Percentiles rank a stretch among this genome's conserved stretches.
Conservation (phyloP, 37 sponge, comb jelly and placozoan genomes). For the Spongia lamella region DNA sequence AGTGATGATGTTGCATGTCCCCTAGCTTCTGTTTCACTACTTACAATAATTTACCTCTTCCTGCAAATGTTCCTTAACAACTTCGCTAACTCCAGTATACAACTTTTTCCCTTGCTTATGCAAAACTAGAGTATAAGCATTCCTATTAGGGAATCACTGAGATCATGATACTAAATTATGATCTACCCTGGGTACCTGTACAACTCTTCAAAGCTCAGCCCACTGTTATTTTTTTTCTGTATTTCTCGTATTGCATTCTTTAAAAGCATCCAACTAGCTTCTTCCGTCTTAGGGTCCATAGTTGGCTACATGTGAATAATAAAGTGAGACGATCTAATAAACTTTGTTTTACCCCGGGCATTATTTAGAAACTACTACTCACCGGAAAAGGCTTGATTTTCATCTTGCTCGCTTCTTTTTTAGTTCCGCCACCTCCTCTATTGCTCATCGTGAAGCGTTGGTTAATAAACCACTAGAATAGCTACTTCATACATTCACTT, state of each 20-base stretch:
- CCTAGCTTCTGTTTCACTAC: no score
- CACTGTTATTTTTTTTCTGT: constrained; percentile 99
- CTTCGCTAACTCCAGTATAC: constrained; percentile 79
- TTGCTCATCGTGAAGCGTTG: constrained; percentile 20
- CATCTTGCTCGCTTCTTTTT: constrained; percentile 89
- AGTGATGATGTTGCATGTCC: no score
- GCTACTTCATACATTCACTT: neutral
- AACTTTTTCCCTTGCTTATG: constrained; percentile 94
- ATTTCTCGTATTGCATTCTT: constrained; percentile 96
- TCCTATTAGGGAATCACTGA: constrained; percentile 42
- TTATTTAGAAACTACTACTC: constrained; percentile 15
- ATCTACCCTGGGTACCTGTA: constrained; percentile 62
- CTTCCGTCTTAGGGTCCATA: constrained; percentile 96
- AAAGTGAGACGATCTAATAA: neutral
- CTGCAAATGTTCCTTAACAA: constrained; percentile 86
- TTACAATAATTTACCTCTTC: no score
- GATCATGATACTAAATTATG: neutral
- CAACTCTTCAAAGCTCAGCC: constrained; percentile 97
- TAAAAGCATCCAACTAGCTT: constrained; percentile 86
- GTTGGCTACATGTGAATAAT: constrained; percentile 54
- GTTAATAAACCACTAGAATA: neutral
- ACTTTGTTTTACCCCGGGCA: neutral
- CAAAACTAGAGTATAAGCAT: constrained; percentile 98
- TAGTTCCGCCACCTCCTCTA: constrained; percentile 23
- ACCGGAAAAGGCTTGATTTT: constrained; percentile 88